Conservation (phyloP, 2,797 vertebrate genomes). For the Adrianichthys oophorus region DNA sequence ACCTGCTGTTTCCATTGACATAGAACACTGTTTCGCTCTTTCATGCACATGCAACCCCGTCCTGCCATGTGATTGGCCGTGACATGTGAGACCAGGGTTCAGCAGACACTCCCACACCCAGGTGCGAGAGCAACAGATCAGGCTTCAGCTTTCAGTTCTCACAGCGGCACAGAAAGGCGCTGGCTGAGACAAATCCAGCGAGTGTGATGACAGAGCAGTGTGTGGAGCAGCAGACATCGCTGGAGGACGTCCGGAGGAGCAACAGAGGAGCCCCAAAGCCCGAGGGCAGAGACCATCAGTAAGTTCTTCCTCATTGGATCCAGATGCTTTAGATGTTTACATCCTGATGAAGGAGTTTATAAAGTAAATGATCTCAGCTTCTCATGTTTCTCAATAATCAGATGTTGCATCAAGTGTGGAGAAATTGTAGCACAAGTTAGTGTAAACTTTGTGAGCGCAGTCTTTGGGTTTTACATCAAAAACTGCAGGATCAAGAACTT, state of each 20-base stretch:
- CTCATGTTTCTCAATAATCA: too few species aligned
- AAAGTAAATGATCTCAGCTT: not conserved
- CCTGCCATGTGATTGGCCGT: constrained; percentile 50
- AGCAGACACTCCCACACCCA: constrained; percentile 39
- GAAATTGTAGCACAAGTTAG: too few species aligned
- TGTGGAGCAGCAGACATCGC: constrained; percentile 21
- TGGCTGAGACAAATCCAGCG: not conserved
- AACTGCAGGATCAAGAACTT: too few species aligned
- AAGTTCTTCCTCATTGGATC: constrained; percentile 27
- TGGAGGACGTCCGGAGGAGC: constrained; percentile 35
- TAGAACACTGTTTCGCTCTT: not conserved
- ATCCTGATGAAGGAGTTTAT: not conserved
- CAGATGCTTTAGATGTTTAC: not conserved
- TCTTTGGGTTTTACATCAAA: too few species aligned
- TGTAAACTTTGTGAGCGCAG: too few species aligned
- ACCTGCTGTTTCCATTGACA: not conserved
- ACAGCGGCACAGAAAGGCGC: not conserved
- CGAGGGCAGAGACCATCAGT: constrained; percentile 40
- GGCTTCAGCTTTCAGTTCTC: constrained; percentile 13
- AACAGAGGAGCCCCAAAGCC: constrained; percentile 23
- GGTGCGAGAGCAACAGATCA: constrained; percentile 32
- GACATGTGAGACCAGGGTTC: constrained; percentile 34
- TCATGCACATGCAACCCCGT: constrained; percentile 11
- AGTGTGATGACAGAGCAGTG: constrained; percentile 39
- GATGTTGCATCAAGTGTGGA: not conserved